phyloP scores from a whole-genome alignment of 1,140 invertebrate species.

The Drosophila insularis region DNA sequence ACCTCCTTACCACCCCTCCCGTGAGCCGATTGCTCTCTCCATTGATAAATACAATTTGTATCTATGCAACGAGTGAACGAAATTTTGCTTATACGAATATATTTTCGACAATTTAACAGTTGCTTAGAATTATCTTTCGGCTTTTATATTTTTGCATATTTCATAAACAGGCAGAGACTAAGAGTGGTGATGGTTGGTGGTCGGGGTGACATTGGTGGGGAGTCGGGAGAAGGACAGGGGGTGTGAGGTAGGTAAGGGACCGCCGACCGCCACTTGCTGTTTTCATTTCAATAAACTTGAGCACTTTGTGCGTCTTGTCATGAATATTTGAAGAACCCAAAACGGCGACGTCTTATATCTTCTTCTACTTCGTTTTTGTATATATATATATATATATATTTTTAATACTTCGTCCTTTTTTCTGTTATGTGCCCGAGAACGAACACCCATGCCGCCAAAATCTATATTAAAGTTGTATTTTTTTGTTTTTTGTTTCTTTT shows the following conservation, averaged over 20 bases:
- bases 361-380: background rate
- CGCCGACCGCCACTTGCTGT: conserved; percentile 56
- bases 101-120: conserved; percentile 56
- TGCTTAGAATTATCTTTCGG: conserved; percentile 60
- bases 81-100: background rate
- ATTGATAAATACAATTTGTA: conserved; percentile 18
- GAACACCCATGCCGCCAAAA: background rate
- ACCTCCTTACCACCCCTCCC: background rate
- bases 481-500: conserved; percentile 19
- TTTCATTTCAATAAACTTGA: conserved; percentile 78
- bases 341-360: conserved; percentile 59
- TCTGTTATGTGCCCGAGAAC: background rate
- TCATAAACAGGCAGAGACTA: conserved; percentile 51
- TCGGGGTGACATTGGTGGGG: too few species aligned
- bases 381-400: too few species aligned
- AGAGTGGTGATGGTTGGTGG: conserved; percentile 18
- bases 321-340: conserved; percentile 77
- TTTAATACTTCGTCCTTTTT: conserved; percentile 1
- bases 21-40: background rate
- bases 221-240: background rate
- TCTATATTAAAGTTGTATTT: conserved; percentile 5
- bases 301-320: conserved; percentile 75
- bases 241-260: conserved; percentile 31
- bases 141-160: conserved; percentile 58
- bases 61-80: background rate